Percentiles rank a stretch among this genome's conserved stretches.
These are phyloP conservation scores for Henricia sp. DNA, from an alignment of 53 echinoderm and acorn worm genomes.

Conservation along the genomic window DNA sequence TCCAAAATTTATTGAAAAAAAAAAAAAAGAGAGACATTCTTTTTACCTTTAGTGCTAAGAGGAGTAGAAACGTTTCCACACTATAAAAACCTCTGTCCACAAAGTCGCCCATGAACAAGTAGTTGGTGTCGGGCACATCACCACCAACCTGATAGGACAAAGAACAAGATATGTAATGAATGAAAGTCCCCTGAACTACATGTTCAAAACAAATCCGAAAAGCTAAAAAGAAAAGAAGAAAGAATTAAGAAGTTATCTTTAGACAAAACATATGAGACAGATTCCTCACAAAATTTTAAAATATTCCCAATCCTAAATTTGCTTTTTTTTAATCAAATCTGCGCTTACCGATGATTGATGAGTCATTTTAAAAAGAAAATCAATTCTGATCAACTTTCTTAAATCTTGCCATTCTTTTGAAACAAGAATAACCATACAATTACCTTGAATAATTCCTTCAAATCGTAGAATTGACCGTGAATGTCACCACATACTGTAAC, in stretches of 20 bases:
- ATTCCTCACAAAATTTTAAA: too few species aligned
- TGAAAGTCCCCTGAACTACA: background rate
- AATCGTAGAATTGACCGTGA: conserved; percentile 98
- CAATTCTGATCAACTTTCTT: too few species aligned
- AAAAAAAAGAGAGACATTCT: too few species aligned
- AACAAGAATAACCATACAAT: background rate
- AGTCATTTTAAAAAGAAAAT: too few species aligned
- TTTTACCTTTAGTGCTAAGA: conserved; percentile 97
- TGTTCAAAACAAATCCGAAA: background rate
- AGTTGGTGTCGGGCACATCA: conserved; percentile 99
- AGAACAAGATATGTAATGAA: background rate
- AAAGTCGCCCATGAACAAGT: conserved; percentile 99
- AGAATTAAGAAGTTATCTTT: too few species aligned
- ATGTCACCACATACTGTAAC: conserved; percentile 99
- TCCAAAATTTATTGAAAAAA: too few species aligned
- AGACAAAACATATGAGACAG: too few species aligned
- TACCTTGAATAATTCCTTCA: conserved; percentile 99
- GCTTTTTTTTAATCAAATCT: too few species aligned
- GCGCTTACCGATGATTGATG: too few species aligned
- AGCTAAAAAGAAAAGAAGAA: background rate
- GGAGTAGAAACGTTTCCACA: conserved; percentile 96
- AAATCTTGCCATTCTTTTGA: too few species aligned
- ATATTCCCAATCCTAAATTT: too few species aligned
- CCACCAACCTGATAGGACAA: conserved; percentile 87
- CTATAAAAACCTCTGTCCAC: conserved; percentile 99